Evolutionary conservation across 2,888 invertebrate genomes (phyloP), one percentile per base, ranked within the genome.

Genomic region (Celastrina argiolus): DNA sequence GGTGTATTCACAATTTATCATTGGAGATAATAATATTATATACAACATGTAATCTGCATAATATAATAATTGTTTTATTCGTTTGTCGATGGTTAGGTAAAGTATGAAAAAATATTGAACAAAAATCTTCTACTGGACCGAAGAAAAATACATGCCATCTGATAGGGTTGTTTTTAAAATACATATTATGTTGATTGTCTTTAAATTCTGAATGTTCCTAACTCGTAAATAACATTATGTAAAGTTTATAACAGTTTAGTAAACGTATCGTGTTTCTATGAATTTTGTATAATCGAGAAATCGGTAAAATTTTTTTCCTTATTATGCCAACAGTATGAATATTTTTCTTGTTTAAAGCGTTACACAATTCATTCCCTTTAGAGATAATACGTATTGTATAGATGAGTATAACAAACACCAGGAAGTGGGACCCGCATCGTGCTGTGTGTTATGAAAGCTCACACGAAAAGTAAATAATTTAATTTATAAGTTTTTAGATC

Each of bases 361-460:
- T 22, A 1, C 1, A 12, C 12, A 26, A 1, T 14, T 22, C 18
- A 22, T 45, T 12, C 10, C 22, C 22, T 14, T 51, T 26, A 3
- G 22, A 51, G 22, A 51, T 26, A 51, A 22, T 51, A 18, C 1
- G 42, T 22, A 51, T 22, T 22, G 51, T 22, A 45, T 45, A 45
- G 45, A 45, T 45, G 18, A 45, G 18, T 45, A n/a, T 18, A 45
- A 45, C 10, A 22, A 45, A 45, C 45, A 45, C 2, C 45, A 45
- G 45, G 51, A 51, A 51, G 22, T 51, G 51, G 51, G 51, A 51
- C 51, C 51, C 51, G 51, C 51, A 51, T 51, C 51, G 14, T 51
- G 5, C 51, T 22, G 8, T 45, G 16, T 45, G 45, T 45, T 18
- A 18, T 51, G 51, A 22, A 51, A 51, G 51, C 51, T 51, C 22